Percentiles rank a stretch among this genome's conserved stretches.
Evolutionary conservation across 2,113 vertebrate species (phyloP).

Genomic region (Apteryx mantelli): DNA sequence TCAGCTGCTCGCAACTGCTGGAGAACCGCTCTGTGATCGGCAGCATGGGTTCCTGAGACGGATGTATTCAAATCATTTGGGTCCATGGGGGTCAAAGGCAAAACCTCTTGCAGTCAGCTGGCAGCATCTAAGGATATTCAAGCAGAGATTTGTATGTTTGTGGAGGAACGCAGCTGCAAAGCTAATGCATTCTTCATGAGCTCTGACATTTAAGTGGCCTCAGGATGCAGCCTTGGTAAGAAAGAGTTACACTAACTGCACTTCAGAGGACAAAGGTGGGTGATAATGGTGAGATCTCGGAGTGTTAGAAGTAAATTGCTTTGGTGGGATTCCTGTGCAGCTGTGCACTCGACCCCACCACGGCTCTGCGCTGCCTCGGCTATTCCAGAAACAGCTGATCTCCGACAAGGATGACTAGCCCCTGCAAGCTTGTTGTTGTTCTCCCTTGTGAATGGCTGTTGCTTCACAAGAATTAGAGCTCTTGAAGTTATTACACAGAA

Average conservation of each 20-base stretch:
- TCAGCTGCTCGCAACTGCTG: not conserved
- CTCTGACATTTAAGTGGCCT: not conserved
- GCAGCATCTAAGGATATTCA: not conserved
- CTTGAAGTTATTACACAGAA: not conserved
- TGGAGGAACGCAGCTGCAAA: not conserved
- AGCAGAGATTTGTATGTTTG: not conserved
- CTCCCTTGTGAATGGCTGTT: not conserved
- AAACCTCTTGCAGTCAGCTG: not conserved
- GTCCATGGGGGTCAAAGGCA: not conserved
- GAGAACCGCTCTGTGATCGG: not conserved
- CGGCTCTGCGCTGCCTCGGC: not conserved
- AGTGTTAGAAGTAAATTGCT: not conserved
- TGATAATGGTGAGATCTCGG: not conserved
- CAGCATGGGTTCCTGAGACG: not conserved
- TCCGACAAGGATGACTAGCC: not conserved
- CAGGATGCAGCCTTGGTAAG: not conserved
- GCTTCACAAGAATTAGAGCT: not conserved
- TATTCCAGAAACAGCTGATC: not conserved
- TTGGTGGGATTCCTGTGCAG: not conserved
- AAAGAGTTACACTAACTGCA: not conserved
- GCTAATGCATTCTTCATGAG: not conserved
- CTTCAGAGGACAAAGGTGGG: not conserved
- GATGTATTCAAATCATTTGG: not conserved
- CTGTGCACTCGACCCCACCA: fast-evolving
- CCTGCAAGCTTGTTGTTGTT: not conserved